These are phyloP conservation scores for Hanleya hanleyi DNA, from an alignment of 2,888 invertebrate species.

Conservation along the genomic window DNA sequence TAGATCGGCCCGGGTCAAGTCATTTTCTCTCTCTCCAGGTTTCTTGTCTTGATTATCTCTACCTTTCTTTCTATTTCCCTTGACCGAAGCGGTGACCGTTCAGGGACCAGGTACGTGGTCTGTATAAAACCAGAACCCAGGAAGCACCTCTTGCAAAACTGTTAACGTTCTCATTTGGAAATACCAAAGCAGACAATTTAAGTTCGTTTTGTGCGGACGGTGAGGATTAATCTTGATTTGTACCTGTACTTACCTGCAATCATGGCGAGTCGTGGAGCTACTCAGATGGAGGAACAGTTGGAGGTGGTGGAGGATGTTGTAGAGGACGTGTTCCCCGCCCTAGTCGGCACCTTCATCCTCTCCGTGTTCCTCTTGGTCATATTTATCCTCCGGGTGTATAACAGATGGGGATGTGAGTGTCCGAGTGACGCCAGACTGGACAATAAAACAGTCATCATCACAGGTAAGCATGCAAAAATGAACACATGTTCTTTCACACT, in stretches of 20 bases:
- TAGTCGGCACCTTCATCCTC: constrained; percentile 52
- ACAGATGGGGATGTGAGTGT: constrained; percentile 55
- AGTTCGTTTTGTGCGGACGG: no score
- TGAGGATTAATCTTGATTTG: no score
- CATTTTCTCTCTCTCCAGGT: no score
- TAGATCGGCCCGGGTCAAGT: background rate
- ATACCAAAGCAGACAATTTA: no score
- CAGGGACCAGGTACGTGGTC: no score
- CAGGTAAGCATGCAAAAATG: constrained; percentile 44
- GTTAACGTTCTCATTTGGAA: no score
- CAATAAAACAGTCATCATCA: constrained; percentile 62
- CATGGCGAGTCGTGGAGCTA: background rate
- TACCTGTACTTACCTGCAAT: background rate
- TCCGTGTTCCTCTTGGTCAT: constrained; percentile 47
- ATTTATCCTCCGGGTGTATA: constrained; percentile 55
- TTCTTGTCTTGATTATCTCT: background rate
- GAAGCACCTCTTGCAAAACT: no score
- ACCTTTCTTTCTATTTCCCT: background rate
- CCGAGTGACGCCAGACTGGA: constrained; percentile 53
- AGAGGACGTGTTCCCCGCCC: constrained; percentile 46
- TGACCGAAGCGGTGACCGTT: no score
- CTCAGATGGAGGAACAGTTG: constrained; percentile 41
- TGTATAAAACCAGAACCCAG: no score
- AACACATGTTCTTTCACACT: no score
- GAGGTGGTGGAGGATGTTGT: constrained; percentile 46